phyloP scores from a whole-genome alignment of 2,888 invertebrate genomes.

The Temnothorax rugatulus region DNA sequence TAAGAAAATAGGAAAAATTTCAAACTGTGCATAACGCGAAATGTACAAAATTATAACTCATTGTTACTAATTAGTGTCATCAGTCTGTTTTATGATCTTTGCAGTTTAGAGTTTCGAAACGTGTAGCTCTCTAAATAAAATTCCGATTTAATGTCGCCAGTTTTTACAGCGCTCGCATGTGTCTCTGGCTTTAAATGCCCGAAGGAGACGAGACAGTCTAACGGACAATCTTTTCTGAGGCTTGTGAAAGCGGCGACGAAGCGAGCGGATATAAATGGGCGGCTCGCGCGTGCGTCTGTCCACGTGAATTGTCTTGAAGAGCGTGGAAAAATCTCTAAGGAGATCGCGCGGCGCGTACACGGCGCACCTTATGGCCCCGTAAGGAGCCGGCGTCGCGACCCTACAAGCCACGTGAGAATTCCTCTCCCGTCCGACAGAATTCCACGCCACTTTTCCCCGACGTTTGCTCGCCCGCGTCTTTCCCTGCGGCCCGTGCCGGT shows the following conservation, averaged over 20 bases:
- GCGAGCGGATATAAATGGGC: conserved; percentile 31
- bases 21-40: not conserved
- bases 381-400: conserved; percentile 50
- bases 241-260: conserved; percentile 15
- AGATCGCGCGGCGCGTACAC: conserved; percentile 32
- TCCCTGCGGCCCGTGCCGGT: not conserved
- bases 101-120: not conserved
- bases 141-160: not conserved
- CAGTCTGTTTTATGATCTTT: not conserved
- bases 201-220: not conserved
- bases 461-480: not conserved
- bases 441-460: conserved; percentile 27
- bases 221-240: not conserved
- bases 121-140: not conserved
- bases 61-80: not conserved
- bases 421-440: conserved; percentile 33
- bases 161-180: not conserved
- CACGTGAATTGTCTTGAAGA: conserved; percentile 5
- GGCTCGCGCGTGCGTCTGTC: not conserved
- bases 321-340: conserved; percentile 42
- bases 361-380: conserved; percentile 45
- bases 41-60: not conserved
- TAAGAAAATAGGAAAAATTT: not conserved
- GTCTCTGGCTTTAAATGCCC: not conserved
- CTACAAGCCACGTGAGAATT: conserved; percentile 71